These are phyloP conservation scores for Malurus melanocephalus DNA, from an alignment of 2,113 vertebrate genomes.

Conservation along the genomic window DNA sequence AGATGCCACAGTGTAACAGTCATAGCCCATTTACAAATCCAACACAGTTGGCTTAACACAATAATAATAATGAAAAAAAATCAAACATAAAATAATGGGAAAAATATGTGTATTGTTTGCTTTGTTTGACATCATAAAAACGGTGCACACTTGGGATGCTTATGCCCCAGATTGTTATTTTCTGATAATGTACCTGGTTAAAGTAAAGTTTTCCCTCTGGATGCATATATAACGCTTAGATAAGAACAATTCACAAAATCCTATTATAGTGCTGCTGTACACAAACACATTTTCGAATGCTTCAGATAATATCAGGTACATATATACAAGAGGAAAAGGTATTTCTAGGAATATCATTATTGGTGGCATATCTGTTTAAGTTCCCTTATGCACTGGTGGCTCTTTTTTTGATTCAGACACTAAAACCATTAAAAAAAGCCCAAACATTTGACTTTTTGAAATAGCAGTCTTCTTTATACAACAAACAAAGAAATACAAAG, in stretches of 20 bases:
- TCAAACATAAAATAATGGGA: constrained; percentile 59
- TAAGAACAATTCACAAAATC: constrained; percentile 62
- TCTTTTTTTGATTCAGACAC: neutral
- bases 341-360: constrained; percentile 45
- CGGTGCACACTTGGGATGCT: constrained; percentile 37
- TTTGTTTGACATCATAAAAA: constrained; percentile 57
- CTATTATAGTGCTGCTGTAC: constrained; percentile 24
- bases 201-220: constrained; percentile 67
- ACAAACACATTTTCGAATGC: constrained; percentile 48
- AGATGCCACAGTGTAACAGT: neutral
- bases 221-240: constrained; percentile 45
- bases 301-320: constrained; percentile 58
- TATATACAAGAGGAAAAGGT: constrained; percentile 40
- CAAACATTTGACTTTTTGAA: neutral
- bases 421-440: neutral
- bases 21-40: constrained; percentile 51
- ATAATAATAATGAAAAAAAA: constrained; percentile 52
- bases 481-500: neutral
- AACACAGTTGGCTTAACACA: constrained; percentile 20
- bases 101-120: constrained; percentile 55
- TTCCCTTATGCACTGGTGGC: neutral
- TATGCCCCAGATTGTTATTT: constrained; percentile 52
- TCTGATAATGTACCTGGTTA: constrained; percentile 58
- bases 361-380: constrained; percentile 44
- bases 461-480: neutral